Evolutionary conservation across 2,113 vertebrate genomes (phyloP), one percentile per base, ranked within the genome.

Genomic region (Lampris megalopsis): DNA sequence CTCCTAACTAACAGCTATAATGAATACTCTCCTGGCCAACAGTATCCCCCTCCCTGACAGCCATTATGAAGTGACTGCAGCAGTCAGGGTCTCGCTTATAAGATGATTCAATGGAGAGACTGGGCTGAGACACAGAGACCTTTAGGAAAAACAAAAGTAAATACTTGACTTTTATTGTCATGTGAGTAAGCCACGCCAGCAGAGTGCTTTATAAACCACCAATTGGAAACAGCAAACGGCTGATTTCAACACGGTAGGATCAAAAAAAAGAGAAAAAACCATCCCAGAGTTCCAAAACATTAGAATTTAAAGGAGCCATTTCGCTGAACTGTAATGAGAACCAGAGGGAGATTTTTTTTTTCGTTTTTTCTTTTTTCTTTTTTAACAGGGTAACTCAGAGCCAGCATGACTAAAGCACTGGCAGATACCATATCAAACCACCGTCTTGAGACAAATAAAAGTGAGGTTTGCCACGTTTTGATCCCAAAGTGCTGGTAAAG

Each of bases 141-240:
- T 79, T 68, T 53, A 81, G 73, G 84, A 85, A 87, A 91, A 91
- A 89, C 83, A 83, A 89, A 87, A 89, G 90, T 92, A 87, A 92
- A 92, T 83, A 86, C 84, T 90, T 85, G 49, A 79, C 54, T 92
- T 92, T 92, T 93, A 92, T 91, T 91, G 87, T 88, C 80, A 71
- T 84, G 75, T 66, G 86, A 80, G 73, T 9, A 70, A 40, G 63
- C 88, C 74, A 77, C 69, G 73, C 91, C 85, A 87, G 80, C 83
- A 68, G 65, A 75, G 75, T 35, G 72, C 83, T 84, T 86, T 84
- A 82, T 71, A 84, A 84, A 86, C 75, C 71, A 67, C 73, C 67
- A 74, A 83, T 67, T 91, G 86, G 84, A 92, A 91, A 84, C 86
- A 89, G 89, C 79, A 76, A 74, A 70, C 38, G 79, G 73, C 70